phyloP scores from a whole-genome alignment of 2,888 invertebrate genomes.

The Polymixis lichenea region DNA sequence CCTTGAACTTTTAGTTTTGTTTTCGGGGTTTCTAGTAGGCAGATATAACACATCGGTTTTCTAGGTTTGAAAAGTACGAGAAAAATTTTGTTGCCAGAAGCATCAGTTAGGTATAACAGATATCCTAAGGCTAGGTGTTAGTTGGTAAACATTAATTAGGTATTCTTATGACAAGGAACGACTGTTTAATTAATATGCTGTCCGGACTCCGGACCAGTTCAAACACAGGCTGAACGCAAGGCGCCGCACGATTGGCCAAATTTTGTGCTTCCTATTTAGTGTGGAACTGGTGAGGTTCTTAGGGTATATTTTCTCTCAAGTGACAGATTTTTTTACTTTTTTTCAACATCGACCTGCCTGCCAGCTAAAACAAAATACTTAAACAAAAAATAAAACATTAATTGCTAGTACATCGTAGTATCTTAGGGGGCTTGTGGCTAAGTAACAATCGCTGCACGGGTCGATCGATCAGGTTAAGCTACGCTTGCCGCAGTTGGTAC shows the following conservation, averaged over 20 bases:
- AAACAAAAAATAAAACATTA: not conserved
- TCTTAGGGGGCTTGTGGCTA: too few species aligned
- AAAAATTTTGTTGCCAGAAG: not conserved
- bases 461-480: too few species aligned
- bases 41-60: not conserved
- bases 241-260: not conserved
- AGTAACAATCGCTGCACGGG: too few species aligned
- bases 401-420: slow-evolving; percentile 1
- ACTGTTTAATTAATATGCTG: not conserved
- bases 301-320: not conserved
- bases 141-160: too few species aligned
- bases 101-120: not conserved
- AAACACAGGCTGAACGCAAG: not conserved
- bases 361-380: not conserved
- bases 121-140: not conserved
- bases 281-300: too few species aligned
- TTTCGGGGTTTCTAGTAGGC: not conserved
- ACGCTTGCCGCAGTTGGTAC: too few species aligned
- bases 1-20: slow-evolving; percentile 12
- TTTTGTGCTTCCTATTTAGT: not conserved
- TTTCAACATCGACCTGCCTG: not conserved
- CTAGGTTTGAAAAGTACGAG: not conserved
- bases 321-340: not conserved
- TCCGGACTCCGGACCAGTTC: not conserved
- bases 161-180: not conserved